phyloP scores from a whole-genome alignment of 2,113 vertebrate species.

The Cyprinodon variegatus region DNA sequence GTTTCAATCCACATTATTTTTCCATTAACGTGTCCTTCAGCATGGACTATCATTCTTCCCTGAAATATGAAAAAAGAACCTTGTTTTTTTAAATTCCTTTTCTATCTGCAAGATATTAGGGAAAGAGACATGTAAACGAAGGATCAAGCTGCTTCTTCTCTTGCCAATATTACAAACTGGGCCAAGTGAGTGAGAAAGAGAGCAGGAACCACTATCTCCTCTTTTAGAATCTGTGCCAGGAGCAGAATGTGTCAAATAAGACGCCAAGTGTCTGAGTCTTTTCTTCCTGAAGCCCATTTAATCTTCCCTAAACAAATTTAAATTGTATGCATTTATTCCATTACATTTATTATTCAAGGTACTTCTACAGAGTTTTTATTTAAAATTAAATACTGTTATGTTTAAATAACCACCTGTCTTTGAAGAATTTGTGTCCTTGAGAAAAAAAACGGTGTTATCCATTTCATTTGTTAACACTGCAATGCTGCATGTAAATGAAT shows the following conservation, averaged over 20 bases:
- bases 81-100: not conserved
- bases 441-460: conserved; percentile 3
- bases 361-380: not conserved
- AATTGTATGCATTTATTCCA: not conserved
- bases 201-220: conserved; percentile 39
- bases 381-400: not conserved
- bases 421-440: not conserved
- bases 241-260: conserved; percentile 39
- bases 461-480: not conserved
- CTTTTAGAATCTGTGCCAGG: conserved; percentile 61
- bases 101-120: not conserved
- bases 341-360: not conserved
- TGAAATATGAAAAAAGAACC: not conserved
- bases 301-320: conserved; percentile 13
- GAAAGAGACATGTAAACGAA: not conserved
- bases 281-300: conserved; percentile 34
- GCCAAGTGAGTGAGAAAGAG: conserved; percentile 36
- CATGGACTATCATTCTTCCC: not conserved
- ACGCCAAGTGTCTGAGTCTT: not conserved
- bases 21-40: too few relatives aligned
- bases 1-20: not conserved
- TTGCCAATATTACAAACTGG: conserved; percentile 31
- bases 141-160: not conserved
- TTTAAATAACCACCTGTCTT: conserved; percentile 12
- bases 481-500: not conserved